phyloP scores from a whole-genome alignment of 2,888 invertebrate species.

The Limnephilus lunatus region DNA sequence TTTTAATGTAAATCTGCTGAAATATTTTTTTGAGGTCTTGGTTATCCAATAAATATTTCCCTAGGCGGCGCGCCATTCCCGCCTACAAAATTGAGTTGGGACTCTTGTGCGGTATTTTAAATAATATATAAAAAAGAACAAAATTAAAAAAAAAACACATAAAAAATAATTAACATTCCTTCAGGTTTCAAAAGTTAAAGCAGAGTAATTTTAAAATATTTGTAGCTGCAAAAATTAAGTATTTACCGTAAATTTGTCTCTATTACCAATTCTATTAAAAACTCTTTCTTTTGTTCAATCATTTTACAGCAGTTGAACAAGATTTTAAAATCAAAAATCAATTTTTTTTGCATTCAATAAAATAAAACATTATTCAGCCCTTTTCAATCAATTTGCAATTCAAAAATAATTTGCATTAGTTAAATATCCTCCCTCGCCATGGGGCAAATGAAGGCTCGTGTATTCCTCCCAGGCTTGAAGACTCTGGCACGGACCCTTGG shows the following conservation, averaged over 20 bases:
- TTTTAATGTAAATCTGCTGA: too few species aligned
- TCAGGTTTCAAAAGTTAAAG: too few species aligned
- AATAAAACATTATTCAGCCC: not conserved
- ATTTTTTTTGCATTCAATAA: not conserved
- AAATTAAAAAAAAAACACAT: too few species aligned
- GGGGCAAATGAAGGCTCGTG: not conserved
- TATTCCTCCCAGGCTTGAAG: not conserved
- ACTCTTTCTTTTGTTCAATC: not conserved
- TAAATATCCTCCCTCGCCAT: not conserved
- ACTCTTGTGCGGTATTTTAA: too few species aligned
- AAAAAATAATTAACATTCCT: too few species aligned
- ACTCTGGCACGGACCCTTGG: not conserved
- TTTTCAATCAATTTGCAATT: not conserved
- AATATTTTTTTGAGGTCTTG: too few species aligned
- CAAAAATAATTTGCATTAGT: not conserved
- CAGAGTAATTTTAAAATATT: too few species aligned
- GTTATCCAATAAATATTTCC: too few species aligned
- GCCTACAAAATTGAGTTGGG: too few species aligned
- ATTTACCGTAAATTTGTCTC: not conserved
- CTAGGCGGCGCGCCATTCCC: too few species aligned
- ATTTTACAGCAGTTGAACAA: not conserved
- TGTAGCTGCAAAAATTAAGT: too few species aligned
- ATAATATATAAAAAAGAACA: too few species aligned
- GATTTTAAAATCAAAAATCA: not conserved
- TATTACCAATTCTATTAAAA: not conserved